Percentiles rank a stretch among this genome's conserved stretches.
Evolutionary conservation across 2,797 vertebrate species (phyloP).

Genomic region (Vireo griseus): DNA sequence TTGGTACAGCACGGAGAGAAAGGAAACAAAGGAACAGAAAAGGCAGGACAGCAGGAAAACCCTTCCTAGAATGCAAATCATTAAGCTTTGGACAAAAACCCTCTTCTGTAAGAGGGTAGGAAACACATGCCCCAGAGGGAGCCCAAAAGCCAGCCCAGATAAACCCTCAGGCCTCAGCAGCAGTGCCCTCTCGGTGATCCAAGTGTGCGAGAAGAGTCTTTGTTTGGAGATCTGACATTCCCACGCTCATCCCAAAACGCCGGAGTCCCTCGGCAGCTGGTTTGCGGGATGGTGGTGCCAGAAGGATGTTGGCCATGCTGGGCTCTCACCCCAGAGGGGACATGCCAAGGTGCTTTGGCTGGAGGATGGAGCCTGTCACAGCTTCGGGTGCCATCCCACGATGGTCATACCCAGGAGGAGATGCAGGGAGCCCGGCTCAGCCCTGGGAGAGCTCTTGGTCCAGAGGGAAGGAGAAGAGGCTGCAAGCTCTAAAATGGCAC

Average conservation of each 20-base stretch:
- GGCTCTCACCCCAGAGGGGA: background rate
- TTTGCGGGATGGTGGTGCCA: background rate
- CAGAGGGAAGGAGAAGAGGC: background rate
- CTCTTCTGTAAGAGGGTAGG: background rate
- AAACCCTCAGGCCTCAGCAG: background rate
- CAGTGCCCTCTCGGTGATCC: rapidly evolving
- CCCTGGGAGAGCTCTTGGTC: background rate
- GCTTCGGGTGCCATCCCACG: background rate
- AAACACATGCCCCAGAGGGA: background rate
- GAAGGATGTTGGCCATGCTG: background rate
- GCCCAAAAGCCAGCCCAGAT: background rate
- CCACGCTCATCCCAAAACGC: rapidly evolving
- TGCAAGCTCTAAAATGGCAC: conserved; percentile 65
- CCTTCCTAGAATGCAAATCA: background rate
- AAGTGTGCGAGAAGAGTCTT: rapidly evolving
- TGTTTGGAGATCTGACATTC: background rate
- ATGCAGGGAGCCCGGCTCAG: background rate
- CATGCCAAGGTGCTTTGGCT: background rate
- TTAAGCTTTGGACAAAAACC: background rate
- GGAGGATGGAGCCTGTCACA: background rate
- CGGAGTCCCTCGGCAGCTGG: background rate
- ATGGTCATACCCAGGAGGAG: background rate
- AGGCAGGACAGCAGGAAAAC: background rate
- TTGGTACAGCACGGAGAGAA: background rate
- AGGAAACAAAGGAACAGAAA: background rate